Evolutionary conservation across 2,888 invertebrate genomes (phyloP).

Genomic region (Kryphioiulus occultus): DNA sequence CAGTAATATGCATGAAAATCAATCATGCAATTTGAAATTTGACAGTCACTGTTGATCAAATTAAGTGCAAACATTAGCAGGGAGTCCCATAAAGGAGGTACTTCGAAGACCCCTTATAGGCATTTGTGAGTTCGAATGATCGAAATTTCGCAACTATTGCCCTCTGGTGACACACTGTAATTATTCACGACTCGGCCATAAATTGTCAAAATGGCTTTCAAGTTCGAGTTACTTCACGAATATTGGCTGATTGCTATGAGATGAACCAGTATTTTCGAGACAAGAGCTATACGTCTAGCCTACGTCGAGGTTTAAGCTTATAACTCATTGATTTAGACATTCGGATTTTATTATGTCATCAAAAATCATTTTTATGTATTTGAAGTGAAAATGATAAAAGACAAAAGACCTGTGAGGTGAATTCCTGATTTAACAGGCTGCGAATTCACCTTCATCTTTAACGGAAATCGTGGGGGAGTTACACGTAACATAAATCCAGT

Average conservation of each 20-base stretch:
- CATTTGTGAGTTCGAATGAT: slow-evolving; percentile 1
- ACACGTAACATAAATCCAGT: not conserved
- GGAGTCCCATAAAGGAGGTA: not conserved
- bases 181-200: not conserved
- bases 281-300: not conserved
- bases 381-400: slow-evolving; percentile 39
- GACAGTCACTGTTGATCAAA: slow-evolving; percentile 24
- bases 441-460: not conserved
- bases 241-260: not conserved
- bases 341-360: slow-evolving; percentile 35
- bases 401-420: not conserved
- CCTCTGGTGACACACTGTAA: not conserved
- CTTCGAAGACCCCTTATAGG: not conserved
- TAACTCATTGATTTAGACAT: slow-evolving; percentile 33
- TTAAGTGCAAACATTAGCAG: not conserved
- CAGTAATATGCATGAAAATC: slow-evolving; percentile 17
- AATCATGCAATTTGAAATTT: slow-evolving; percentile 32
- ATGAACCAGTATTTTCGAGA: not conserved
- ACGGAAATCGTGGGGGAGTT: not conserved
- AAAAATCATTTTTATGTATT: slow-evolving; percentile 31
- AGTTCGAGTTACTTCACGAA: not conserved
- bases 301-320: not conserved
- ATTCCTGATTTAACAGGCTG: not conserved
- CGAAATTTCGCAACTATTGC: not conserved
- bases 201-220: not conserved